phyloP scores from a whole-genome alignment of 2,113 vertebrate genomes.

The Malurus elegans region DNA sequence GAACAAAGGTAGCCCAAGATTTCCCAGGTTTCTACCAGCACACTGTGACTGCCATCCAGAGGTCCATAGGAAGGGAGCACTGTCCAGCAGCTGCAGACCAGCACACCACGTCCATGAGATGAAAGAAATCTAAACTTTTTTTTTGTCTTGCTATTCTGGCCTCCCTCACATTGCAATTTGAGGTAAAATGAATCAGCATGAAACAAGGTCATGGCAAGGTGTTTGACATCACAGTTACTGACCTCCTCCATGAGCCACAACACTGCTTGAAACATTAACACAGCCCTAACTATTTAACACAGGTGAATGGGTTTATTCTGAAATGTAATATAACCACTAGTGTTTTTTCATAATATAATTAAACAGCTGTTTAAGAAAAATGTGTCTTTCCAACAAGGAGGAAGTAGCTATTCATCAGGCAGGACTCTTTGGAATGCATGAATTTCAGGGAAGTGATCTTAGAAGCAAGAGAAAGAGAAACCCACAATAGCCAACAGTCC shows the following conservation, averaged over 20 bases:
- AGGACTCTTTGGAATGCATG: not conserved
- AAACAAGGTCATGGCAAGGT: not conserved
- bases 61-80: accelerated
- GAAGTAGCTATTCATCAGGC: not conserved
- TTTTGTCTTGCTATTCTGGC: not conserved
- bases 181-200: not conserved
- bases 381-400: not conserved
- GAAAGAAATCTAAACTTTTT: not conserved
- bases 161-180: not conserved
- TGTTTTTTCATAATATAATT: not conserved
- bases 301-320: not conserved
- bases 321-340: not conserved
- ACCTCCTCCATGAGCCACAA: not conserved
- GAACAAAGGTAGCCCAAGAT: not conserved
- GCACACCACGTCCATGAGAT: accelerated
- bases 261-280: not conserved
- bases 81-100: not conserved
- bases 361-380: not conserved
- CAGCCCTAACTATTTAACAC: not conserved
- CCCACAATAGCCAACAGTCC: not conserved
- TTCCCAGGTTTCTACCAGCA: not conserved
- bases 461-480: not conserved
- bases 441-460: not conserved
- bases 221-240: not conserved
- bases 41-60: accelerated